A percentile compares a stretch with the other conserved stretches of the same genome.
Conservation (phyloP, 2,888 invertebrate species). For the Aromia moschata region DNA sequence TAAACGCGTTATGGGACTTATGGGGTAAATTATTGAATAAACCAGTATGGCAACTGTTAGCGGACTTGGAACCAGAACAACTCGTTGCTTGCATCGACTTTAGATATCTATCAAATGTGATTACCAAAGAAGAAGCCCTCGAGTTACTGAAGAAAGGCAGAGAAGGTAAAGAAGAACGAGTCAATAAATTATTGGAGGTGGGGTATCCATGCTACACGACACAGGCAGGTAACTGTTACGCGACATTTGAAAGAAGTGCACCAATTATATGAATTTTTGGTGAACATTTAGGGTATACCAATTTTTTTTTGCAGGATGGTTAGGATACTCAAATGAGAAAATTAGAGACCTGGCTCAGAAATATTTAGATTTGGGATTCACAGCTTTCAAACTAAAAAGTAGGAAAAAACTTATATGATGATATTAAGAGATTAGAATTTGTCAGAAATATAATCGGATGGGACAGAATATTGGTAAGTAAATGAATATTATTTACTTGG, state of each 20-base stretch:
- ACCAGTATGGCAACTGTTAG: constrained; percentile 86
- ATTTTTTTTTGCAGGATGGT: constrained; percentile 85
- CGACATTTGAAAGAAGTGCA: neutral
- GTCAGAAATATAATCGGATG: constrained; percentile 81
- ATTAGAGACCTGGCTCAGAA: constrained; percentile 75
- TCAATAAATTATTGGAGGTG: constrained; percentile 68
- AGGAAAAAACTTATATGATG: constrained; percentile 81
- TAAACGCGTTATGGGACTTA: constrained; percentile 93
- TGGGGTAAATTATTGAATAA: constrained; percentile 87
- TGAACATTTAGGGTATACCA: too few species aligned
- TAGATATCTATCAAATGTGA: constrained; percentile 81
- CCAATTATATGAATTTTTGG: too few species aligned
- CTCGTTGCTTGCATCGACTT: constrained; percentile 89
- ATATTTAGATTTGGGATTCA: constrained; percentile 79
- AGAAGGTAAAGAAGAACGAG: constrained; percentile 70
- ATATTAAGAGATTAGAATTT: constrained; percentile 75
- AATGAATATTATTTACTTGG: too few species aligned
- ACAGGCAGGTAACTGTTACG: constrained; percentile 74
- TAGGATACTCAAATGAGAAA: constrained; percentile 84
- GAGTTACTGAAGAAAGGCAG: constrained; percentile 70
- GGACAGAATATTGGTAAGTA: constrained; percentile 74
- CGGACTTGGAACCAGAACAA: constrained; percentile 85
- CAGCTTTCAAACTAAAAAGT: constrained; percentile 90
- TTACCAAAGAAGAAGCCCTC: constrained; percentile 85
- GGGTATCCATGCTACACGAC: constrained; percentile 92